Evolutionary conservation across 2,113 vertebrate genomes (phyloP).

Genomic region (Mastomys coucha): DNA sequence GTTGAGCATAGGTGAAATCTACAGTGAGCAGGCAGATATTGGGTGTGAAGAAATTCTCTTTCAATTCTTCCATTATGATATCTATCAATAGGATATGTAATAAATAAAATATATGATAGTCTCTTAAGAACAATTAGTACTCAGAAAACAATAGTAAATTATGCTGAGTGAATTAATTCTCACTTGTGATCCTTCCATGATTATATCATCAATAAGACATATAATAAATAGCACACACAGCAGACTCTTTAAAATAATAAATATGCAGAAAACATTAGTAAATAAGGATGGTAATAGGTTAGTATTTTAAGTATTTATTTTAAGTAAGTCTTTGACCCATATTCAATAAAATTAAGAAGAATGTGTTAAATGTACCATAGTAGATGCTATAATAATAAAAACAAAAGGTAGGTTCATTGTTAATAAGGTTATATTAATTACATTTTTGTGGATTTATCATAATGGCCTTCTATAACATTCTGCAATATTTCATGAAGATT

Average conservation of each 20-base stretch:
- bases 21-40: background rate
- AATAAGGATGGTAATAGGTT: background rate
- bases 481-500: background rate
- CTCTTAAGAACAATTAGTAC: background rate
- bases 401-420: background rate
- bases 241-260: background rate
- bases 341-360: constrained; percentile 45
- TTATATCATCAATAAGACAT: background rate
- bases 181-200: background rate
- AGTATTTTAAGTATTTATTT: constrained; percentile 15
- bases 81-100: background rate
- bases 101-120: background rate
- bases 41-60: background rate
- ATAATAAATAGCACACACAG: background rate
- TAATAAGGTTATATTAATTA: background rate
- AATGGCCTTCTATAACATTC: background rate
- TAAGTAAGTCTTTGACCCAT: background rate
- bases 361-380: background rate
- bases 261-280: background rate
- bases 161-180: background rate
- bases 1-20: background rate
- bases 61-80: background rate
- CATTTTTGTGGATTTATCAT: background rate
- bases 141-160: background rate
- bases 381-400: background rate